A percentile compares a stretch with the other conserved stretches of the same genome.
These are phyloP conservation scores for Atrina japonica DNA, from an alignment of 2,888 invertebrate genomes.

Conservation along the genomic window DNA sequence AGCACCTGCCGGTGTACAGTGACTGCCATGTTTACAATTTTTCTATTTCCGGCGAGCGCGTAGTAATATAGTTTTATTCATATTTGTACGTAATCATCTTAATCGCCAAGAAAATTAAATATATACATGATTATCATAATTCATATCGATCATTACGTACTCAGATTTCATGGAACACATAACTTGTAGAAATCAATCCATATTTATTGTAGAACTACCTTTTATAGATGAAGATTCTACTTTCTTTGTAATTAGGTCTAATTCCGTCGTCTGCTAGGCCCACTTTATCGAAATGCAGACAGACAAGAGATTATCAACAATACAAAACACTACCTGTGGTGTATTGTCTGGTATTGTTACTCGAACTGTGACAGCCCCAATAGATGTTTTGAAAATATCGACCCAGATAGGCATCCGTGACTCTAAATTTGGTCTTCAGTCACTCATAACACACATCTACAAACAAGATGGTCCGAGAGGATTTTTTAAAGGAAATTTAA, in stretches of 20 bases:
- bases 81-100: not conserved
- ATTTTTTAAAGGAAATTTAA: constrained; percentile 35
- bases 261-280: constrained; percentile 27
- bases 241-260: not conserved
- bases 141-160: not conserved
- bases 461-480: constrained; percentile 11
- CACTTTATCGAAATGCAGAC: constrained; percentile 6
- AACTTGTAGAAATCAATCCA: not conserved
- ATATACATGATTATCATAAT: too few species aligned
- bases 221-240: not conserved
- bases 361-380: constrained; percentile 28
- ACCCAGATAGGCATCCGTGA: constrained; percentile 17
- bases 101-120: too few species aligned
- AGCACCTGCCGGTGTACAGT: constrained; percentile 1
- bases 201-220: too few species aligned
- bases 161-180: not conserved
- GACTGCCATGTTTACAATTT: not conserved
- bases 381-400: constrained; percentile 26
- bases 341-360: constrained; percentile 13
- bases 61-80: too few species aligned
- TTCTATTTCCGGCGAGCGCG: not conserved
- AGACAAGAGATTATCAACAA: constrained; percentile 24
- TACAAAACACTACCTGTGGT: constrained; percentile 11
- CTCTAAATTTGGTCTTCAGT: constrained; percentile 4
- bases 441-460: not conserved